Evolutionary conservation across 1,140 invertebrate genomes (phyloP).

Genomic region (Meteorus sp.): DNA sequence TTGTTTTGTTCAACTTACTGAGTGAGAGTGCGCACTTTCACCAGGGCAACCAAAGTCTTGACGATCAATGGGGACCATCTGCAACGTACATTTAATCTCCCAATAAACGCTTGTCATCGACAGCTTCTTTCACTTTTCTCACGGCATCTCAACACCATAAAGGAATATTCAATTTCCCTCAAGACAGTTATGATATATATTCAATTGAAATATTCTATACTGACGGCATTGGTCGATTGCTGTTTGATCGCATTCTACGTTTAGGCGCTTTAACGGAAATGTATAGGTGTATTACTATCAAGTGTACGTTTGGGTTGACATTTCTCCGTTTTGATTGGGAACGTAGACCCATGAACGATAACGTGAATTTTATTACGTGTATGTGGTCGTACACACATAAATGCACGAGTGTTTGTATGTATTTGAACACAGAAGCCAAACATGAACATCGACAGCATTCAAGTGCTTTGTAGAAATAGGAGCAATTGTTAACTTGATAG

Average conservation of each 20-base stretch:
- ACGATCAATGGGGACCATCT: slow-evolving; percentile 24
- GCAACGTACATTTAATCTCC: slow-evolving; percentile 26
- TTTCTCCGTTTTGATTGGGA: neutral
- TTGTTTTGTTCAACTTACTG: no score
- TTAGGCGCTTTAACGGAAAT: neutral
- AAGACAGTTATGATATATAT: slow-evolving; percentile 6
- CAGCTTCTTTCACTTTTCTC: neutral
- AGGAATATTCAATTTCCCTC: slow-evolving; percentile 23
- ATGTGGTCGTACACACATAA: no score
- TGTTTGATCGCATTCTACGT: slow-evolving; percentile 19
- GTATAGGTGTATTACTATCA: no score
- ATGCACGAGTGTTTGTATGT: no score
- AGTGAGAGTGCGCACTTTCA: slow-evolving; percentile 3
- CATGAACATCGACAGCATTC: no score
- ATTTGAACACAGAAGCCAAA: no score
- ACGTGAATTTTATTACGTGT: no score
- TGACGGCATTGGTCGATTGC: neutral
- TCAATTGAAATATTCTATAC: slow-evolving; percentile 5
- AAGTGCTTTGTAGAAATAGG: no score
- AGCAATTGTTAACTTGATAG: no score
- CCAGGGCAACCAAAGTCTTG: slow-evolving; percentile 12
- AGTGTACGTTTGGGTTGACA: neutral
- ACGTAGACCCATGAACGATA: no score
- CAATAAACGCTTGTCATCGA: slow-evolving; percentile 18
- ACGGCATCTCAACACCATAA: neutral